Percentiles rank a stretch among this genome's conserved stretches.
Conservation (phyloP, 2,888 invertebrate species). For the Mythimna impura region DNA sequence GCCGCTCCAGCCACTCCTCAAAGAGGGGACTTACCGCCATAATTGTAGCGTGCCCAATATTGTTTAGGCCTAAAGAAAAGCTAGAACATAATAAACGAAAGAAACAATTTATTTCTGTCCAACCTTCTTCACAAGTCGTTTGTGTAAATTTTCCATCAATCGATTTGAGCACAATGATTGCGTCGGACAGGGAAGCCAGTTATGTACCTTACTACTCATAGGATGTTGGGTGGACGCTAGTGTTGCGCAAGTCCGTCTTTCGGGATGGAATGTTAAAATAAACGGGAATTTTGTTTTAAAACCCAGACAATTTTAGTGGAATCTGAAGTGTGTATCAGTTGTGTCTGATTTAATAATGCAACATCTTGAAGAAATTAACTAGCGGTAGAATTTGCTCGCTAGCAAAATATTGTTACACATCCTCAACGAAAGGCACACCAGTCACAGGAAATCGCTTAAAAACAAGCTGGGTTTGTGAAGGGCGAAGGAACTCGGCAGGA, state of each 20-base stretch:
- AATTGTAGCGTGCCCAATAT: too few species aligned
- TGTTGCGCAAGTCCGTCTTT: neutral
- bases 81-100: neutral
- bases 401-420: too few species aligned
- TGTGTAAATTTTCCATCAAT: conserved; percentile 37
- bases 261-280: neutral
- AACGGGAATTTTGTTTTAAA: neutral
- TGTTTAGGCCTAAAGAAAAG: neutral
- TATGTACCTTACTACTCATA: neutral
- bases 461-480: too few species aligned
- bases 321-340: too few species aligned
- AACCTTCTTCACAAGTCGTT: conserved; percentile 22
- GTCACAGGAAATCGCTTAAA: too few species aligned
- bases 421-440: too few species aligned
- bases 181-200: conserved; percentile 1
- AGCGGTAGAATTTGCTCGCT: too few species aligned
- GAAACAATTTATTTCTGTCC: conserved; percentile 5
- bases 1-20: too few species aligned
- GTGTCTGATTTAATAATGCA: too few species aligned
- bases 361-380: too few species aligned
- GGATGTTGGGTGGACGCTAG: neutral
- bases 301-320: neutral
- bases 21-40: too few species aligned
- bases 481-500: too few species aligned
- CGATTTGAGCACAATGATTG: conserved; percentile 34